These are phyloP conservation scores for Zonotrichia leucophrys DNA, from an alignment of 2,113 vertebrate species.

Conservation along the genomic window DNA sequence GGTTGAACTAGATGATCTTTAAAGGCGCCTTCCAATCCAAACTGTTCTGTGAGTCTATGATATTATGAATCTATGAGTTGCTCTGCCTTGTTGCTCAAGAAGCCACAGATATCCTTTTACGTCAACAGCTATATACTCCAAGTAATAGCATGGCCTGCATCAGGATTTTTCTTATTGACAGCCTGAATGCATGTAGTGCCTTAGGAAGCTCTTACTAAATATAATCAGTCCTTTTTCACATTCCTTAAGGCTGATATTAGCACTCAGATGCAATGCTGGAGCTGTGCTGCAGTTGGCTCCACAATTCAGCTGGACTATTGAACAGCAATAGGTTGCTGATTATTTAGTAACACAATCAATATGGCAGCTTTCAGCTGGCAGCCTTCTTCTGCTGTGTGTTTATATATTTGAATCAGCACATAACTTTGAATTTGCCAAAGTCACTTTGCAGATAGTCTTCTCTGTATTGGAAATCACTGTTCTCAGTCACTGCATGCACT, in stretches of 20 bases:
- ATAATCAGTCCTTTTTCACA: not conserved
- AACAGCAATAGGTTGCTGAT: not conserved
- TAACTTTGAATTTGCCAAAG: slow-evolving; percentile 20
- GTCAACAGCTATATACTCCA: not conserved
- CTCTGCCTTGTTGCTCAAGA: not conserved
- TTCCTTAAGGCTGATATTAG: not conserved
- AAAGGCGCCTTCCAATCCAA: not conserved
- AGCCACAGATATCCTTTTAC: not conserved
- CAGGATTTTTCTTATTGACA: not conserved
- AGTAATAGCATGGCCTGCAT: not conserved
- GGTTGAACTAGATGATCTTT: not conserved
- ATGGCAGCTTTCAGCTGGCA: not conserved
- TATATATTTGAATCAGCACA: not conserved
- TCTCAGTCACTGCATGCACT: not conserved
- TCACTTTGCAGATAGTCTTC: slow-evolving; percentile 2
- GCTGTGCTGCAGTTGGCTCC: not conserved
- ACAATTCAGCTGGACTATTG: not conserved
- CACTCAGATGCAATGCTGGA: not conserved
- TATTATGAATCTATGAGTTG: not conserved
- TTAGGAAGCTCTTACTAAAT: not conserved
- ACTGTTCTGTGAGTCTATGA: not conserved
- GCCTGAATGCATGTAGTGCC: not conserved
- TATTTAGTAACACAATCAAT: not conserved
- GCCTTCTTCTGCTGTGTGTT: not conserved
- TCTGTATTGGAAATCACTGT: slow-evolving; percentile 9